Conservation (phyloP, 2,888 invertebrate species). For the Bombylius discolor region DNA sequence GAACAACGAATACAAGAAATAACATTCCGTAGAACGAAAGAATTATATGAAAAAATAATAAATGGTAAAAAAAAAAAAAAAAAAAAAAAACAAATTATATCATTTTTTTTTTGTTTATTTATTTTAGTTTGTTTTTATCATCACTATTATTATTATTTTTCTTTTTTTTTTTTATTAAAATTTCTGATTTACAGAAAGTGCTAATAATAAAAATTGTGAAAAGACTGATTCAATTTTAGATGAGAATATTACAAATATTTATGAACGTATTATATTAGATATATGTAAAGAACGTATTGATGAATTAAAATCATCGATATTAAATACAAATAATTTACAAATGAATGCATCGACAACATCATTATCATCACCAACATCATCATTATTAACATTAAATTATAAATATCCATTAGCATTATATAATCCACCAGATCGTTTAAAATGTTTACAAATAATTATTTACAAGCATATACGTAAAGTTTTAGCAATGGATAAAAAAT, state of each 20-base stretch:
- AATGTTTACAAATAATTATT: constrained; percentile 40
- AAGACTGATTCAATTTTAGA: constrained; percentile 19
- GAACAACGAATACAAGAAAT: constrained; percentile 28
- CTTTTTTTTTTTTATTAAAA: background rate
- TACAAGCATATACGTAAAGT: constrained; percentile 39
- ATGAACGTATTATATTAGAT: constrained; percentile 47
- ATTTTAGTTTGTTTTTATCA: background rate
- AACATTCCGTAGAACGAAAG: constrained; percentile 25
- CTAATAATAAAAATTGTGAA: background rate
- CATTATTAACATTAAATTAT: constrained; percentile 27
- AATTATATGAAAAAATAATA: constrained; percentile 24
- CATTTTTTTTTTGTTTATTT: background rate
- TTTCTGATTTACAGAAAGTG: background rate
- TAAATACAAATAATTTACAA: constrained; percentile 32
- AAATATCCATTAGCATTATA: constrained; percentile 29
- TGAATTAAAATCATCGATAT: constrained; percentile 38
- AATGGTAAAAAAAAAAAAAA: constrained; percentile 24
- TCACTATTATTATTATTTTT: too few species aligned
- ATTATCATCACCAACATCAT: background rate
- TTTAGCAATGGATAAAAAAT: constrained; percentile 44
- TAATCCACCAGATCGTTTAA: constrained; percentile 38
- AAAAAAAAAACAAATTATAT: background rate
- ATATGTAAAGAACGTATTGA: constrained; percentile 47
- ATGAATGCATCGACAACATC: constrained; percentile 24
- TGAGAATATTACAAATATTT: constrained; percentile 36